Conservation (phyloP, 2,113 vertebrate genomes). For the Naja naja region DNA sequence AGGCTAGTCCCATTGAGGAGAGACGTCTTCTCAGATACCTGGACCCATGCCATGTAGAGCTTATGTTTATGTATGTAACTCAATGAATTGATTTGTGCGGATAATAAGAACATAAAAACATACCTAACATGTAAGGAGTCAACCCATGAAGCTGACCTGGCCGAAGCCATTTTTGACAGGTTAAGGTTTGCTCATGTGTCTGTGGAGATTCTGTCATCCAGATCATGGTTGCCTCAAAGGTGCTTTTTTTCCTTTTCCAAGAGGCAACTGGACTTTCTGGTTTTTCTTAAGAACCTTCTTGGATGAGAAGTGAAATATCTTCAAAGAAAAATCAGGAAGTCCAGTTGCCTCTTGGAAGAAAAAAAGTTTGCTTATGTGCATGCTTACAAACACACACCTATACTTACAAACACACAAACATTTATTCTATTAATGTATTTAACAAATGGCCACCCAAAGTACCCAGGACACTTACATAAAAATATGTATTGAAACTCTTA, state of each 20-base stretch:
- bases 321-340: no score
- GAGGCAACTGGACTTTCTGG: no score
- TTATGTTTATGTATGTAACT: not conserved
- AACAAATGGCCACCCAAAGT: not conserved
- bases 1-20: no score
- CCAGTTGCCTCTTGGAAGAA: no score
- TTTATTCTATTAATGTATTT: not conserved
- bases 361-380: not conserved
- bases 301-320: no score
- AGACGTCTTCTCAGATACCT: not conserved
- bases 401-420: not conserved
- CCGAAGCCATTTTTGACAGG: no score
- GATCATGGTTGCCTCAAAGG: no score
- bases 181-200: no score
- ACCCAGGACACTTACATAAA: not conserved
- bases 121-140: not conserved
- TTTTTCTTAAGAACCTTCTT: no score
- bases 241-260: no score
- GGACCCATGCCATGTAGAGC: not conserved
- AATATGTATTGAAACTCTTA: conserved; percentile 55
- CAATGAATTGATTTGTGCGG: not conserved
- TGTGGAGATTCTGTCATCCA: no score
- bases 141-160: no score
- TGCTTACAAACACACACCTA: not conserved
- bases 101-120: not conserved